A percentile compares a stretch with the other conserved stretches of the same genome.
These are phyloP conservation scores for Cherax destructor DNA, from an alignment of 1,140 invertebrate species.

Conservation along the genomic window DNA sequence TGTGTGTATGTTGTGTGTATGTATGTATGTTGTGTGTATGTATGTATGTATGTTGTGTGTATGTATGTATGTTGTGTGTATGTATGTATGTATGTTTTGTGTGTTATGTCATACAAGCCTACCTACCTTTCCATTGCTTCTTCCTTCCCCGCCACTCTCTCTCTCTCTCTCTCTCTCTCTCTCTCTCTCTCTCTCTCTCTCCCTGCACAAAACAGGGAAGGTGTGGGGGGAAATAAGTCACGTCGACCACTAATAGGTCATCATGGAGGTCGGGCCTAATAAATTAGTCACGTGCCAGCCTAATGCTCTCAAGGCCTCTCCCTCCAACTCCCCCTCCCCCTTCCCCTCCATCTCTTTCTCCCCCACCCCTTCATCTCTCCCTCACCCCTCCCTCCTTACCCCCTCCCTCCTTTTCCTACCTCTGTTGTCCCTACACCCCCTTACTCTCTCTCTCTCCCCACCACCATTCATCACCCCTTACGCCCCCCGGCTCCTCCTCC, in stretches of 20 bases:
- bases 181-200: not conserved
- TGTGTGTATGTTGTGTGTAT: no score
- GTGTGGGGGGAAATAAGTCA: conserved; percentile 37
- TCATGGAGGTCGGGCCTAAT: conserved; percentile 46
- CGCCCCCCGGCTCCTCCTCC: not conserved
- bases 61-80: not conserved
- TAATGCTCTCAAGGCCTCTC: conserved; percentile 16
- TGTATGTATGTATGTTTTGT: no score
- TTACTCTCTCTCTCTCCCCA: not conserved
- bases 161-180: no score
- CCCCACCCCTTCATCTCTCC: not conserved
- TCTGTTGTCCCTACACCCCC: not conserved
- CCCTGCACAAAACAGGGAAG: not conserved
- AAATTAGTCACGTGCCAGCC: conserved; percentile 63
- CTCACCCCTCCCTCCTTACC: not conserved
- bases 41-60: not conserved
- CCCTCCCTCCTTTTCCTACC: not conserved
- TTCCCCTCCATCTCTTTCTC: not conserved
- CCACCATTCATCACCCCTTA: not conserved
- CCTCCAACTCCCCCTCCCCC: not conserved
- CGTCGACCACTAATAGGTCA: conserved; percentile 62
- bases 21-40: no score
- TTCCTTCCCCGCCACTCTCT: not conserved
- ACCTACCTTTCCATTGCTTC: not conserved
- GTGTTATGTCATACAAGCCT: no score